Evolutionary conservation across 2,113 vertebrate genomes (phyloP).

Genomic region (Suncus etruscus): DNA sequence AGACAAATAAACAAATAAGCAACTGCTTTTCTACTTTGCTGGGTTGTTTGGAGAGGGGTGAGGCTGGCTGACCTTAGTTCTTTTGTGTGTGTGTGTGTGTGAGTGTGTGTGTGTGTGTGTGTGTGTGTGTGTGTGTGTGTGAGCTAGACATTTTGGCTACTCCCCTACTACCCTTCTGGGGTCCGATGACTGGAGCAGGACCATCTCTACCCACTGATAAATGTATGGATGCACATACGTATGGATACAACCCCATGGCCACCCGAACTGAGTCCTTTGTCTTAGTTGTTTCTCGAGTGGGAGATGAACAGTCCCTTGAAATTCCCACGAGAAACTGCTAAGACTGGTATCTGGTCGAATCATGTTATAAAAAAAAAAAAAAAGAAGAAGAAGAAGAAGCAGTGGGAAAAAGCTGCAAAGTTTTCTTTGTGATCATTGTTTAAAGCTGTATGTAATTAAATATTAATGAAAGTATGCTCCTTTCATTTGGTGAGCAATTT

Average conservation of each 20-base stretch:
- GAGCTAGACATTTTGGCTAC: neutral
- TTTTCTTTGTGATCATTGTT: conserved; percentile 90
- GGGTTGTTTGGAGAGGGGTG: no score
- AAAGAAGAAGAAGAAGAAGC: conserved; percentile 60
- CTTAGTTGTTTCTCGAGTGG: conserved; percentile 48
- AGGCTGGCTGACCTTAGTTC: no score
- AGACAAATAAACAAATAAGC: neutral
- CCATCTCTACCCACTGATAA: rapidly evolving
- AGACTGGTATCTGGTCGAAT: conserved; percentile 73
- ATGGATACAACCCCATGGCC: neutral
- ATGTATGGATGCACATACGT: neutral
- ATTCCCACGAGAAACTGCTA: conserved; percentile 76
- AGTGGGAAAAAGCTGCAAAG: conserved; percentile 83
- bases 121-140: no score
- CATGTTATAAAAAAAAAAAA: conserved; percentile 69
- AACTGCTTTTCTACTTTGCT: neutral
- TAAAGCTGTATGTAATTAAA: conserved; percentile 91
- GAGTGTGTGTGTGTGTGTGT: no score
- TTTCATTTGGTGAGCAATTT: conserved; percentile 93
- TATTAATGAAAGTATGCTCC: conserved; percentile 92
- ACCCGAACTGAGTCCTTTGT: conserved; percentile 37
- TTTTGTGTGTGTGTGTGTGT: no score
- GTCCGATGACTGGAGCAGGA: neutral
- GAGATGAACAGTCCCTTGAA: conserved; percentile 65
- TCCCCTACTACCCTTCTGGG: neutral